phyloP scores from a whole-genome alignment of 1,140 invertebrate genomes.

The Ladona fulva region DNA sequence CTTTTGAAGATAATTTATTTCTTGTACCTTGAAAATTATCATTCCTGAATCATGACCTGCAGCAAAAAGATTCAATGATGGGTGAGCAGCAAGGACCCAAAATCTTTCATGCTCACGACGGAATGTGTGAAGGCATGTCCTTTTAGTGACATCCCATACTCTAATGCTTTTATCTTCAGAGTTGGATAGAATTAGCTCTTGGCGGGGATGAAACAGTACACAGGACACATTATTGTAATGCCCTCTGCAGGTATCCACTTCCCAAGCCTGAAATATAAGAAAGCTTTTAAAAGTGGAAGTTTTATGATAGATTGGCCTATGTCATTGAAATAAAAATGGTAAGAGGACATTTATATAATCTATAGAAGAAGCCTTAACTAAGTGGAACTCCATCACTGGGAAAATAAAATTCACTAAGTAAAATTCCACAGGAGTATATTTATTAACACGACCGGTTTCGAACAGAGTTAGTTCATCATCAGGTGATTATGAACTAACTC shows the following conservation, averaged over 20 bases:
- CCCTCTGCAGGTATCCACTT: constrained; percentile 96
- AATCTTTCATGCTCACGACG: constrained; percentile 92
- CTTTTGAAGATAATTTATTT: not conserved
- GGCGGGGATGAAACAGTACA: constrained; percentile 92
- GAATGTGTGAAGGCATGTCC: constrained; percentile 94
- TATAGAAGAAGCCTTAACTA: too few species aligned
- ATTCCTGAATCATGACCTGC: constrained; percentile 94
- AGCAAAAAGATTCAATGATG: constrained; percentile 75
- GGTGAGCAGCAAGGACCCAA: constrained; percentile 91
- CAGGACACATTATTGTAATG: constrained; percentile 99
- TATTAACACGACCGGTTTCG: too few species aligned
- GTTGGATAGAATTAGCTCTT: constrained; percentile 95
- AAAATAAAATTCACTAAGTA: too few species aligned
- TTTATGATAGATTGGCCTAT: not conserved
- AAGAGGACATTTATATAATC: constrained; percentile 27
- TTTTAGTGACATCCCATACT: constrained; percentile 98
- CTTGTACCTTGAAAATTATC: constrained; percentile 56
- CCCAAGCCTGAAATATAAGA: constrained; percentile 68
- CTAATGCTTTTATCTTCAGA: constrained; percentile 97
- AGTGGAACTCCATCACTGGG: too few species aligned
- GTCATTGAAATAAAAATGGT: not conserved
- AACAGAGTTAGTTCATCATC: too few species aligned
- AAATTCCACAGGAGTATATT: too few species aligned
- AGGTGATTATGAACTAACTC: too few species aligned
- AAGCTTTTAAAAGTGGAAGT: not conserved